Evolutionary conservation across 2,888 invertebrate genomes (phyloP), one percentile per base, ranked within the genome.

Genomic region (Coenonympha glycerion): DNA sequence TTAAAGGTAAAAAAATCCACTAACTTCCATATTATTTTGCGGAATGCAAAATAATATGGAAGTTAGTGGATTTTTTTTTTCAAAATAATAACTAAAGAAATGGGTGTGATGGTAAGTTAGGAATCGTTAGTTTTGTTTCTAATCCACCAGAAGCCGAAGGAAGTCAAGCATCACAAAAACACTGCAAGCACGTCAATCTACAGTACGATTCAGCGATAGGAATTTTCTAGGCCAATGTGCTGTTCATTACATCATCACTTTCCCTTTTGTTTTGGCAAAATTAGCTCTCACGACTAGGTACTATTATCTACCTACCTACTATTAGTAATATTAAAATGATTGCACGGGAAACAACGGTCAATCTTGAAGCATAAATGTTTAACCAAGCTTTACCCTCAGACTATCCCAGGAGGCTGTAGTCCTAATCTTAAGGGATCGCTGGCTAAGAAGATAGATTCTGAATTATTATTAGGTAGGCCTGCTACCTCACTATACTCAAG

Each of bases 391-490:
- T 45, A 31, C 44, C 37, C 39, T 44, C 21, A 42, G 44, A 33
- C 22, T 21, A 31, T 48, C 54, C 44, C 44, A 34, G 11, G 54
- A 45, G 51, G 31, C 21, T 46, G 36, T 30, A 46, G 11, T 9
- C 34, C 16, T 21, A 40, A 45, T 46, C 40, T 36, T 26, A 46
- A 45, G 40, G 47, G 51, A 44, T 34, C 28, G 34, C 18, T 22
- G 44, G 13, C 33, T 36, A 42, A 9, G 41, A 11, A 51, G 39
- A 30, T 48, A 45, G 34, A 30, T 41, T 40, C 22, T 45, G 34
- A 47, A 48, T 51, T 48, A 48, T 48, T 48, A 48, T 47, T 31
- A 33, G 22, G 30, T 30, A 9, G n/a, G 34, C 21, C 16, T 47
- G 21, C 24, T 28, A n/a, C n/a, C n/a, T n/a, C n/a, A n/a, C 18